Conservation (phyloP, 1,140 invertebrate genomes). For the Scaptodrosophila lebanonensis region DNA sequence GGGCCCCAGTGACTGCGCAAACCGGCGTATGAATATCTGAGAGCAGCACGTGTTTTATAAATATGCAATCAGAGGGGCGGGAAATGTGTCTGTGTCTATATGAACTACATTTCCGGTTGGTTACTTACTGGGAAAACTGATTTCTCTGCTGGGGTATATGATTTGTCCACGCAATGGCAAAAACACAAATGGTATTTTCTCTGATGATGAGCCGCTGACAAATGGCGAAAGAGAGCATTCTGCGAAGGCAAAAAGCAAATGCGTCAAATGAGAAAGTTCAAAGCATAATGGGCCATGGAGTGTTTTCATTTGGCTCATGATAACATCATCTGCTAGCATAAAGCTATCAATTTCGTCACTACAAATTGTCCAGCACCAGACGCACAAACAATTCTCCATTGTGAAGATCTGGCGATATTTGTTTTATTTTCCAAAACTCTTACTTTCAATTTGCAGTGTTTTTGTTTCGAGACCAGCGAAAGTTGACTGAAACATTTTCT, state of each 20-base stretch:
- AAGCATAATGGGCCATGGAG: constrained; percentile 10
- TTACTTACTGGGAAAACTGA: constrained; percentile 87
- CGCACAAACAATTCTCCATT: constrained; percentile 21
- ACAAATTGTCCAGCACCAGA: constrained; percentile 1
- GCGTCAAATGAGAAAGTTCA: constrained; percentile 47
- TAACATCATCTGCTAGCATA: constrained; percentile 20
- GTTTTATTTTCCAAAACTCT: constrained; percentile 50
- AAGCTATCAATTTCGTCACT: constrained; percentile 56
- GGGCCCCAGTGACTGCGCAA: constrained; percentile 89
- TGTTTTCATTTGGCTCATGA: constrained; percentile 16
- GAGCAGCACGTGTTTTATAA: constrained; percentile 22
- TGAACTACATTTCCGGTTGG: constrained; percentile 3
- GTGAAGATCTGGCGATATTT: constrained; percentile 23
- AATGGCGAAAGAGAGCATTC: constrained; percentile 90
- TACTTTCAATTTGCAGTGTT: constrained; percentile 54
- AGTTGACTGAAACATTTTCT: constrained; percentile 50
- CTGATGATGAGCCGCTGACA: constrained; percentile 84
- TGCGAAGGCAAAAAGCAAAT: constrained; percentile 73
- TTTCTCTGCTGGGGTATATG: constrained; percentile 90
- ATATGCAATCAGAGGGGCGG: not conserved
- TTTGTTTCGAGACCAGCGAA: constrained; percentile 48
- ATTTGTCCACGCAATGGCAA: constrained; percentile 90
- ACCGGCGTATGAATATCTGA: constrained; percentile 86
- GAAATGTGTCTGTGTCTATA: not conserved
- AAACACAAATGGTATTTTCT: constrained; percentile 90